These are phyloP conservation scores for Acrobeloides nanus DNA, from an alignment of 2,888 invertebrate species.

Conservation along the genomic window DNA sequence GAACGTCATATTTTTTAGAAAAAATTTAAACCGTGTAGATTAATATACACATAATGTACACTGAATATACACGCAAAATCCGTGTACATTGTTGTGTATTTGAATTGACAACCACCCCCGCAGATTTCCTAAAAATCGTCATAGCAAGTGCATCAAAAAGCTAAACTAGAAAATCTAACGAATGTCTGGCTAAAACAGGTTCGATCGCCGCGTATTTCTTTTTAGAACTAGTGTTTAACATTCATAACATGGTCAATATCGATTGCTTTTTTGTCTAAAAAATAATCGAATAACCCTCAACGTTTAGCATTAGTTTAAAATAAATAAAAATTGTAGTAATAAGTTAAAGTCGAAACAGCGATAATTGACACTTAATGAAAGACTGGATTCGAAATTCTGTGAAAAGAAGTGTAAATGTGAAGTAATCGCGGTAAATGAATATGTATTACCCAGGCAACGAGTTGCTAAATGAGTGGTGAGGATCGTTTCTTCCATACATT, in stretches of 20 bases:
- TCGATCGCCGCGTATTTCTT: background rate
- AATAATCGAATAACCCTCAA: background rate
- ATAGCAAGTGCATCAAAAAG: slow-evolving; percentile 1
- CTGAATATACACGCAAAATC: background rate
- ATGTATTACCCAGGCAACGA: too few relatives aligned
- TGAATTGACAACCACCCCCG: background rate
- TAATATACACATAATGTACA: background rate
- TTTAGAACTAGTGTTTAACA: too few relatives aligned
- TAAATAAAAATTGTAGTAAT: slow-evolving; percentile 5
- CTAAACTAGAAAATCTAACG: background rate
- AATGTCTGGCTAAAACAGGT: slow-evolving; percentile 1
- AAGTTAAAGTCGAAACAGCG: slow-evolving; percentile 8
- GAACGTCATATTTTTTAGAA: too few relatives aligned
- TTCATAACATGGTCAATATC: slow-evolving; percentile 1
- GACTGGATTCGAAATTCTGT: too few relatives aligned
- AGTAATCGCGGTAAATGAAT: too few relatives aligned
- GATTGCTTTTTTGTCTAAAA: background rate
- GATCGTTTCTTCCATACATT: too few relatives aligned
- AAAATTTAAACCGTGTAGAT: background rate
- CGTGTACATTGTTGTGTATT: background rate
- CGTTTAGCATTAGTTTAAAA: background rate
- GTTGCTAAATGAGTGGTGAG: too few relatives aligned
- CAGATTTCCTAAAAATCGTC: slow-evolving; percentile 1
- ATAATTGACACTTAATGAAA: too few relatives aligned
- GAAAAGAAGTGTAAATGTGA: too few relatives aligned